Percentiles rank a stretch among this genome's conserved stretches.
phyloP scores from a whole-genome alignment of 2,113 vertebrate species.

The Synchiropus splendidus region DNA sequence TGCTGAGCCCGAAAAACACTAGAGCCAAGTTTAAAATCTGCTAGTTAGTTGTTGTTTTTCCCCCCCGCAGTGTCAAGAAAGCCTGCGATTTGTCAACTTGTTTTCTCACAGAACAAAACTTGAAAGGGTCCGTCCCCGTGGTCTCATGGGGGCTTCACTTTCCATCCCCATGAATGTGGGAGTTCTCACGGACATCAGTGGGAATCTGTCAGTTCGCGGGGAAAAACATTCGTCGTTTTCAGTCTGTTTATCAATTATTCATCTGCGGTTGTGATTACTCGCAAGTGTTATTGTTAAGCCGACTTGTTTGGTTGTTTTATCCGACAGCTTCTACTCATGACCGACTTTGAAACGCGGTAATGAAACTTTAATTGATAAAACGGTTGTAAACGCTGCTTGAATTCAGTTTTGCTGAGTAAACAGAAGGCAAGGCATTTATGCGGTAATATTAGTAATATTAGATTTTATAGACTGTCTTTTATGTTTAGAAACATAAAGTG shows the following conservation, averaged over 20 bases:
- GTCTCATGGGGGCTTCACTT: conserved; percentile 51
- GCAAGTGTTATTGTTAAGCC: conserved; percentile 43
- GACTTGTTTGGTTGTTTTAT: conserved; percentile 16
- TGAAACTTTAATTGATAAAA: too few relatives aligned
- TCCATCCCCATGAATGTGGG: conserved; percentile 42
- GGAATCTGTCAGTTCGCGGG: conserved; percentile 38
- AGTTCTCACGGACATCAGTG: conserved; percentile 57
- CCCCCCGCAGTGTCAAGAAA: conserved; percentile 35
- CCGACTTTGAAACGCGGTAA: too few relatives aligned
- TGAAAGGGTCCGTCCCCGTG: conserved; percentile 43
- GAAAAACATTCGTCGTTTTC: conserved; percentile 25
- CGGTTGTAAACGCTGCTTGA: too few relatives aligned
- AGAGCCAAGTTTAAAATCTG: conserved; percentile 51
- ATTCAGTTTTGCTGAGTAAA: too few relatives aligned
- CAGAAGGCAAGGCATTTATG: too few relatives aligned
- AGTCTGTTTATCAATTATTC: conserved; percentile 61
- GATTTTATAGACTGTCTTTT: too few relatives aligned
- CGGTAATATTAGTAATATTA: too few relatives aligned
- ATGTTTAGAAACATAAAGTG: too few relatives aligned
- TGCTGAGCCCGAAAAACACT: conserved; percentile 42
- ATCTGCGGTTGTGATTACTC: conserved; percentile 41
- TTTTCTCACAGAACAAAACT: conserved; percentile 52
- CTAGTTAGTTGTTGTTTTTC: conserved; percentile 32
- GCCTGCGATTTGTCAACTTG: conserved; percentile 51
- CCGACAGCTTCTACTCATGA: too few relatives aligned